Evolutionary conservation across 2,888 invertebrate genomes (phyloP), one percentile per base, ranked within the genome.

Genomic region (Mythimna pallens): DNA sequence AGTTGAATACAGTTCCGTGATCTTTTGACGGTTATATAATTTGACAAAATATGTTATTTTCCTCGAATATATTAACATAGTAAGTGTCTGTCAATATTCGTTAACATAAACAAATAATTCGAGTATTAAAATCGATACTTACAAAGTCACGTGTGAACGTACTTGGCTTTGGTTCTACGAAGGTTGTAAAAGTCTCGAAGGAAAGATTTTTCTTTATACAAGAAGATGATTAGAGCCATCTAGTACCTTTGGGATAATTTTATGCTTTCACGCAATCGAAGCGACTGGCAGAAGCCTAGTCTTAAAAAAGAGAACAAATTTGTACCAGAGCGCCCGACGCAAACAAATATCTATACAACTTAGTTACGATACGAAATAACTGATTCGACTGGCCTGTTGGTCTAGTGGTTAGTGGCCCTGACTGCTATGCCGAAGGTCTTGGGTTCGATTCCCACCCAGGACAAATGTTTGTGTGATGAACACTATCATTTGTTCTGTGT

Each of bases 1-100:
- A 40, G 6, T 17, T 54, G n/a, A n/a, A 10, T 9, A 55, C 25
- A 40, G 30, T 30, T 34, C 5, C 10, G 14, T 40, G 20, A 40
- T 30, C 17, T n/a, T 40, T n/a, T 12, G n/a, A 25, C 17, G 17
- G 40, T 25, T 10, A 17, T 40, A 9, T 22, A 22, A 63, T 25
- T 47, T 25, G 17, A 20, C 17, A 63, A 47, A 61, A 40, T 59
- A 59, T 14, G 43, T 62, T 22, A 54, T 64, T 69, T 43, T 55
- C n/a, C 34, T 55, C 20, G 59, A 34, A 79, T 54, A 66, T 43
- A 63, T 76, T 70, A 52, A 14, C 25, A 78, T 66, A 22, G 61
- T 61, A 65, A 73, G 67, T 22, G 57, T 65, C 22, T 62, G 30
- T 65, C 52, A 57, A 78, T 61, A 65, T 62, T 65, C 47, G 50